These are phyloP conservation scores for Ephialtes manifestator DNA, from an alignment of 2,888 invertebrate genomes.

Conservation along the genomic window DNA sequence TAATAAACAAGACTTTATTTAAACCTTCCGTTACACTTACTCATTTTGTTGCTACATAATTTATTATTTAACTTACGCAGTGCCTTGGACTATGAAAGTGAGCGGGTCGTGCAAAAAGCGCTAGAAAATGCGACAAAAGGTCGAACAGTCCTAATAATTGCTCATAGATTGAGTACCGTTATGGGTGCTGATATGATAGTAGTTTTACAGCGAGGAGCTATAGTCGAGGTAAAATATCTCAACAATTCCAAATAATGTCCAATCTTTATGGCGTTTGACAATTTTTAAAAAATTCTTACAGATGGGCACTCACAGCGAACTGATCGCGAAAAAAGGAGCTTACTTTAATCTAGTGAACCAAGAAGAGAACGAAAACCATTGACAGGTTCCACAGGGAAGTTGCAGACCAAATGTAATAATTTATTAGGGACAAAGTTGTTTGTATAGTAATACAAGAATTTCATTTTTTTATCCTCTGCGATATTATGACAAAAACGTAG, in stretches of 20 bases:
- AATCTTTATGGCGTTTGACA: conserved; percentile 14
- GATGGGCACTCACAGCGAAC: conserved; percentile 94
- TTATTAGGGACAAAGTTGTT: conserved; percentile 27
- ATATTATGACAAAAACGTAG: neutral
- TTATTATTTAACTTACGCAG: conserved; percentile 86
- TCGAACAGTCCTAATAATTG: conserved; percentile 97
- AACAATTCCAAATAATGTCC: neutral
- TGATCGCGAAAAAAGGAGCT: conserved; percentile 92
- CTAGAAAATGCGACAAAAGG: conserved; percentile 94
- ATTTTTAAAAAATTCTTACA: conserved; percentile 79
- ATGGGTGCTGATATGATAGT: conserved; percentile 96
- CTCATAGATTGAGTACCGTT: conserved; percentile 97
- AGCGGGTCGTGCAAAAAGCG: conserved; percentile 95
- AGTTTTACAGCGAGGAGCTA: conserved; percentile 93
- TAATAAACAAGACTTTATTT: neutral
- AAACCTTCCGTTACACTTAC: neutral
- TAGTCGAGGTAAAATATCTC: conserved; percentile 91
- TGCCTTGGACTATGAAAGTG: conserved; percentile 97
- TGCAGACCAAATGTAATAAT: conserved; percentile 30
- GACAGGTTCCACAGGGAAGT: conserved; percentile 53
- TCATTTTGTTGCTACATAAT: neutral
- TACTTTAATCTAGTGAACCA: conserved; percentile 95
- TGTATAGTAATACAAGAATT: conserved; percentile 36
- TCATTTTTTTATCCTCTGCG: conserved; percentile 18
- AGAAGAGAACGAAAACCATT: conserved; percentile 88